Evolutionary conservation across 2,113 vertebrate genomes (phyloP).

Genomic region (Leptobrachium leishanense): DNA sequence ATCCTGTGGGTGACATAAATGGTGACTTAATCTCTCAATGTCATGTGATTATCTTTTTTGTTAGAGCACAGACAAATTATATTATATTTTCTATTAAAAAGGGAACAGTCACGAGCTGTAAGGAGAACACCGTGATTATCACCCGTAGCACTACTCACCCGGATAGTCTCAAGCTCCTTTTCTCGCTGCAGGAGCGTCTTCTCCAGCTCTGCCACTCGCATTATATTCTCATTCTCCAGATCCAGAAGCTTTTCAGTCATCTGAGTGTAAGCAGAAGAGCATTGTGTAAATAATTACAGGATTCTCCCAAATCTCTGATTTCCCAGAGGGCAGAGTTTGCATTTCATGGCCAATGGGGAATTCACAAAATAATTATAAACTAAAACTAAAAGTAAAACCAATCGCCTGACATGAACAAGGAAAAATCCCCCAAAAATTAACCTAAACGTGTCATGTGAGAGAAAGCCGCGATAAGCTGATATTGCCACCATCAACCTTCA

Average conservation of each 20-base stretch:
- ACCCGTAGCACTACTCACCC: conserved; percentile 64
- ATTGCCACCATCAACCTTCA: background rate
- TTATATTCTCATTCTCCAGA: conserved; percentile 95
- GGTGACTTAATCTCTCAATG: no score
- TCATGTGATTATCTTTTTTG: no score
- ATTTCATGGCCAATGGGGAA: background rate
- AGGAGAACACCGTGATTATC: background rate
- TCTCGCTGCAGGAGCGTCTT: conserved; percentile 88
- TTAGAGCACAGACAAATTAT: no score
- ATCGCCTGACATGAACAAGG: background rate
- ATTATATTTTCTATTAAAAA: no score
- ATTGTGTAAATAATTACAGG: background rate
- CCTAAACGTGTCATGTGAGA: background rate
- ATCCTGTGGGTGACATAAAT: no score
- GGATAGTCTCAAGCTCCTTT: conserved; percentile 82
- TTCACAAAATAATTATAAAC: background rate
- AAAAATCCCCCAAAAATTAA: conserved; percentile 10
- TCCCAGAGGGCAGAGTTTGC: background rate
- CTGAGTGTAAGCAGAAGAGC: conserved; percentile 54
- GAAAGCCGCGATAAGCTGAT: background rate
- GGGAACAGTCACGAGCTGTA: background rate
- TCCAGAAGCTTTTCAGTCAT: conserved; percentile 94
- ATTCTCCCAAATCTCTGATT: background rate
- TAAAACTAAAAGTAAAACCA: conserved; percentile 5
- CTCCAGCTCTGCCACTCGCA: conserved; percentile 93